Evolutionary conservation across 2,113 vertebrate species (phyloP), one percentile per base, ranked within the genome.

Genomic region (Australoheros scitulus): DNA sequence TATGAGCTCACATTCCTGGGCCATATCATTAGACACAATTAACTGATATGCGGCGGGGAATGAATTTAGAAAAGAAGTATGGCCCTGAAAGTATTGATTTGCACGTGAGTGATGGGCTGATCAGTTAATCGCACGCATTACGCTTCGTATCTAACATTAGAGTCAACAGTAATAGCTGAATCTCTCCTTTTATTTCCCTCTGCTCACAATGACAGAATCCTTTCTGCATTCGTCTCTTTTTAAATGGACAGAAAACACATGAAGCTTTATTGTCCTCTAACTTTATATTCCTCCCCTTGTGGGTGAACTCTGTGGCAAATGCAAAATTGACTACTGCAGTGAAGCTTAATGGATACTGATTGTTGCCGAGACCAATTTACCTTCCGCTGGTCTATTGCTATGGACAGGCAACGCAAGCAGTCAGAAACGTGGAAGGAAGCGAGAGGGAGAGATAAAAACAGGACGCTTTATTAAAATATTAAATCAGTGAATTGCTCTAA

Each of bases 351-450:
- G 79, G 80, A 88, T 47, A 18, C 85, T 85, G 82, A 81, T 89
- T 77, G 80, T 88, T 77, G 80, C 84, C 47, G 80, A 76, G 83
- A 76, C 57, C 82, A 89, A 84, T 92, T 93, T 91, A 75, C 61
- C 63, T 72, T 74, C 70, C 2, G 1, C 57, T 10, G 5, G 1
- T 63, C 34, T 75, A 10, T 32, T 61, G 77, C 63, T 26, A 1
- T 26, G 24, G 83, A 79, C 81, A 15, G 55, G 29, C 26, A 76
- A 34, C 15, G 77, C 56, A 29, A 24, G 64, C 79, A 85, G 82
- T 77, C 84, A 86, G 17, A 59, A 20, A 43, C 29, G 3, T 81
- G 47, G 63, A 57, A 22, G 34, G 17, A 24, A 17, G 20, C 9
- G 50, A 76, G 79, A 56, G 36, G 52, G 24, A 63, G 70, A 47